Base-by-base conservation (phyloP, 2,797 vertebrate genomes). In the Pangasius djambal region DNA sequence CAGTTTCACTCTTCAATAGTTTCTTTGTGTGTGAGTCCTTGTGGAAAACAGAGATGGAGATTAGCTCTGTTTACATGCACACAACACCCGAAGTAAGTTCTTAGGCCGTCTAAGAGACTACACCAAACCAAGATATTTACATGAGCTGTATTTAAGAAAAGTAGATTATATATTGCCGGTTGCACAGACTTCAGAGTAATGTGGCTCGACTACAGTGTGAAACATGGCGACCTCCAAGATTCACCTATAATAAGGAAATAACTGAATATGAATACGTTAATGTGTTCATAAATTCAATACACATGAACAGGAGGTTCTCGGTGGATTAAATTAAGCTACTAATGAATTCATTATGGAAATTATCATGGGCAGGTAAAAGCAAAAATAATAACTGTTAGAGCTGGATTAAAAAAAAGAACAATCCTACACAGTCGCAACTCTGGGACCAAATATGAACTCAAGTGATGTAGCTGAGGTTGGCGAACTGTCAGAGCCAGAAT, bases 1-100 rank as follows among this genome's bases (percentile, higher is more conserved):
- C 69, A 44, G 57, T 13, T 70, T 61, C 3, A 37, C 44, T 77
- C n/a, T 63, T 84, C 61, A 85, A 78, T 67, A 75, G 83, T 50
- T 65, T 89, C 65, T 52, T 59, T 86, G 83, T 86, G 52, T 89
- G 37, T n/a, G 37, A 63, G 67, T 16, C 50, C n/a, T 65, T 61
- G 74, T 78, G 63, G 57, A 52, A 85, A 84, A 59, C 59, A 13
- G 82, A 70, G 79, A 57, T 34, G 83, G 52, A 55, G 79, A 86
- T 67, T 50, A 50, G 37, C 61, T 65, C 61, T 84, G 82, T 84
- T 84, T 84, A 67, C 61, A 67, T 67, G 61, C 40, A 67, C 82
- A 84, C 44, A 84, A 83, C n/a, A 44, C 28, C 28, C 34, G 25
- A 48, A 50, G 44, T 78, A 31, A 25, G 20, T 61, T 61, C 34